Evolutionary conservation across 2,888 invertebrate species (phyloP).

Genomic region (Brachyptera putata): DNA sequence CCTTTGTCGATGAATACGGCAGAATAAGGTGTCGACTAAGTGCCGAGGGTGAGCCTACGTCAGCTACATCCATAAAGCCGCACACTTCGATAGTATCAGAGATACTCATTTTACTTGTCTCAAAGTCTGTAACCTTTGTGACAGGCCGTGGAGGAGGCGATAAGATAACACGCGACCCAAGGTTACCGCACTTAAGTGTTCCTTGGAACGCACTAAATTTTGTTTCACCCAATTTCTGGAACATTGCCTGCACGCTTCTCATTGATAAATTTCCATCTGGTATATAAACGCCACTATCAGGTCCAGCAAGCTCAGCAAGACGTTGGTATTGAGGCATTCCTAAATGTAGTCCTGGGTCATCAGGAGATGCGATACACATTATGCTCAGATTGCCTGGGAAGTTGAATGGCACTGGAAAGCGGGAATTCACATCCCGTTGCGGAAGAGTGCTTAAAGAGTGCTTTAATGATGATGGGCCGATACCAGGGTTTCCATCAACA

Average conservation of each 20-base stretch:
- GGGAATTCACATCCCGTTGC: conserved; percentile 45
- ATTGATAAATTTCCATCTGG: conserved; percentile 54
- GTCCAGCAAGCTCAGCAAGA: conserved; percentile 70
- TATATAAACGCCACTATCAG: conserved; percentile 57
- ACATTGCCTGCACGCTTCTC: conserved; percentile 50
- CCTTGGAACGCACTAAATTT: conserved; percentile 72
- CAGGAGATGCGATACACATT: conserved; percentile 41
- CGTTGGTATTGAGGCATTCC: conserved; percentile 73
- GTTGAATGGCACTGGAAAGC: conserved; percentile 70
- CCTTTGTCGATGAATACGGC: conserved; percentile 50
- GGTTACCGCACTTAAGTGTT: conserved; percentile 66
- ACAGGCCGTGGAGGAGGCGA: conserved; percentile 67
- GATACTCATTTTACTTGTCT: conserved; percentile 56
- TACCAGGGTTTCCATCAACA: conserved; percentile 71
- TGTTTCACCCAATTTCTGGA: conserved; percentile 65
- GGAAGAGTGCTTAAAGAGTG: conserved; percentile 51
- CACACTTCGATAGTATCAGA: conserved; percentile 74
- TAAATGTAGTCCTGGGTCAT: conserved; percentile 43
- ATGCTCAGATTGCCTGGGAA: conserved; percentile 73
- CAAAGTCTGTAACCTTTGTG: conserved; percentile 61
- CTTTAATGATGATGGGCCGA: conserved; percentile 60
- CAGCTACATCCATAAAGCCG: conserved; percentile 83
- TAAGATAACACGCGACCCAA: conserved; percentile 66
- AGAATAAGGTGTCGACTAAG: conserved; percentile 86
- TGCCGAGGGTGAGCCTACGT: conserved; percentile 87